A percentile compares a stretch with the other conserved stretches of the same genome.
These are phyloP conservation scores for Hydropotes inermis DNA, from an alignment of 2,113 vertebrate genomes.

Conservation along the genomic window DNA sequence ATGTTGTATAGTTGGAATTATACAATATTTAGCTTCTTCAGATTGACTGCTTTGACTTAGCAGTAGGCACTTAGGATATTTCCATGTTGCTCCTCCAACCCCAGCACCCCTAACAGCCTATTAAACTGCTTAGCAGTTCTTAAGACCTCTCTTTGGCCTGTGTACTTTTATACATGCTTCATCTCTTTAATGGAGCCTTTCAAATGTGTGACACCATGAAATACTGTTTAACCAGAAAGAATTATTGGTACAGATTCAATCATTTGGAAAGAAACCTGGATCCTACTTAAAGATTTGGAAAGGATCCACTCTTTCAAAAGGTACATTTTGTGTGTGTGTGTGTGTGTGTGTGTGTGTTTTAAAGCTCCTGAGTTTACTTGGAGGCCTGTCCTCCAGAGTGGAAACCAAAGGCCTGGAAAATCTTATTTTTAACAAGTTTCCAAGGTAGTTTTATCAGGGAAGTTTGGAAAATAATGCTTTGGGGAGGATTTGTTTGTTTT, in stretches of 20 bases:
- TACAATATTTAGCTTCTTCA: neutral
- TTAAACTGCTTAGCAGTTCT: neutral
- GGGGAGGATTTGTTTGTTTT: neutral
- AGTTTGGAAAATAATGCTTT: neutral
- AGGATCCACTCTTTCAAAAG: neutral
- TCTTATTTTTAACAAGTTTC: neutral
- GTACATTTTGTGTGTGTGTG: neutral
- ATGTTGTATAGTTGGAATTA: neutral
- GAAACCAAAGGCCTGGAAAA: neutral
- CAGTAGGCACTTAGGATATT: neutral
- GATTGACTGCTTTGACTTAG: neutral
- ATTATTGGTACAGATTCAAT: neutral
- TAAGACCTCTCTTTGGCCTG: neutral
- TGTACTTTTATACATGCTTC: neutral
- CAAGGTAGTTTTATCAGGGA: neutral
- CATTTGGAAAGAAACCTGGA: neutral
- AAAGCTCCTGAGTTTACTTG: neutral
- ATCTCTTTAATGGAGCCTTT: neutral
- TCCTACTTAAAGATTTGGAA: neutral
- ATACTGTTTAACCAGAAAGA: neutral
- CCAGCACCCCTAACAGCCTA: neutral
- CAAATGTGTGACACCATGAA: neutral
- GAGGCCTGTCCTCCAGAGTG: neutral
- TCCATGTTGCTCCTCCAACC: neutral
- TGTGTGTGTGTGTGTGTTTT: neutral